These are phyloP conservation scores for Calameuta idolon DNA, from an alignment of 2,888 invertebrate species.

Conservation along the genomic window DNA sequence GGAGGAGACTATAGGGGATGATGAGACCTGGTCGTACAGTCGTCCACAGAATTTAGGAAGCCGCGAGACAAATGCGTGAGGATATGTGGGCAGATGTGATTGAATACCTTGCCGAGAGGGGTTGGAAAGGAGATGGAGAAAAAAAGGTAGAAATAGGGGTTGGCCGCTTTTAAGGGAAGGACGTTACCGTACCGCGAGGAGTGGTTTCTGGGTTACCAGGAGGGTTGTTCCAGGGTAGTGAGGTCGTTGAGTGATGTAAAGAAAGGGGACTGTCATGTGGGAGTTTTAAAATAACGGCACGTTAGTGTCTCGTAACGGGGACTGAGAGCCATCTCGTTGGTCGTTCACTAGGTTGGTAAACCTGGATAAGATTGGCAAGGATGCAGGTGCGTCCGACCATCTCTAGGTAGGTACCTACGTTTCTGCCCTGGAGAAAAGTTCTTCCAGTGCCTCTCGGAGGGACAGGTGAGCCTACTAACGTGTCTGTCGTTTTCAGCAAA, in stretches of 20 bases:
- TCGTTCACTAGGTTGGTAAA: too few relatives aligned
- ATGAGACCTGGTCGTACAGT: slow-evolving; percentile 5
- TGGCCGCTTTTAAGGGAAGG: slow-evolving; percentile 11
- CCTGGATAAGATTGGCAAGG: too few relatives aligned
- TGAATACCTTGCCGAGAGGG: slow-evolving; percentile 16
- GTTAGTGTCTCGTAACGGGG: background rate
- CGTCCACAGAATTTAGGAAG: background rate
- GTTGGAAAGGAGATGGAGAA: slow-evolving; percentile 1
- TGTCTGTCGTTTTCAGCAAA: too few relatives aligned
- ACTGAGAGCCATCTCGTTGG: too few relatives aligned
- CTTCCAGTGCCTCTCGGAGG: too few relatives aligned
- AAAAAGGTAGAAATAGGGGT: background rate
- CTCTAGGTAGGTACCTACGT: too few relatives aligned
- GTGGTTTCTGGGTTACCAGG: background rate
- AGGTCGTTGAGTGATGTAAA: too few relatives aligned
- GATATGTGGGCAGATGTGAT: slow-evolving; percentile 20
- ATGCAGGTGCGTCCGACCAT: too few relatives aligned
- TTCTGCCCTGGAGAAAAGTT: too few relatives aligned
- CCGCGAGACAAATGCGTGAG: slow-evolving; percentile 18
- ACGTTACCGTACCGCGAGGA: background rate
- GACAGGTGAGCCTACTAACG: too few relatives aligned
- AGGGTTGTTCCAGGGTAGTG: slow-evolving; percentile 1
- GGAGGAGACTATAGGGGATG: slow-evolving; percentile 2
- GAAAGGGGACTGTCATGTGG: too few relatives aligned
- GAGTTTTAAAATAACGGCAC: slow-evolving; percentile 1